Conservation (phyloP, 1,140 invertebrate species). For the Tetragonula clypearis region DNA sequence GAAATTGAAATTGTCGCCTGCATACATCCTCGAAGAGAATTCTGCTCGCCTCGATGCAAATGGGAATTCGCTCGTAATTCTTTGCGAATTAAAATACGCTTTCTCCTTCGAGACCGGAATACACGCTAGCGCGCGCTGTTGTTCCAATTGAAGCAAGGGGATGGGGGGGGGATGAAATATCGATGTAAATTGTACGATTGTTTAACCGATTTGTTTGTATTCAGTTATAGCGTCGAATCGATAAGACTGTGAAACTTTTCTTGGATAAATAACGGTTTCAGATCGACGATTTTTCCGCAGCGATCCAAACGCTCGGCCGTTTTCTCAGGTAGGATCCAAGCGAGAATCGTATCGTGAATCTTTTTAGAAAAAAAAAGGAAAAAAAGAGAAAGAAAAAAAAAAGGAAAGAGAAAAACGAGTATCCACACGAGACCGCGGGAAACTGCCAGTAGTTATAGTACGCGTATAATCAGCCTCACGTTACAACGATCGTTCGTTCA, state of each 20-base stretch:
- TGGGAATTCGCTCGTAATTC: neutral
- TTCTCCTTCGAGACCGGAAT: too few species aligned
- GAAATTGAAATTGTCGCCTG: slow-evolving; percentile 13
- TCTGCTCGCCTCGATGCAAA: slow-evolving; percentile 6
- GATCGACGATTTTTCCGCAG: slow-evolving; percentile 46
- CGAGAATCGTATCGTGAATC: slow-evolving; percentile 14
- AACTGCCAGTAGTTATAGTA: neutral
- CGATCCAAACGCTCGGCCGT: slow-evolving; percentile 24
- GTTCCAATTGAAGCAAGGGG: neutral
- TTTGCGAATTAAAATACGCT: neutral
- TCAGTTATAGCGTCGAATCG: neutral
- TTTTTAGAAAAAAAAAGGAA: neutral
- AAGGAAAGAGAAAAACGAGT: neutral
- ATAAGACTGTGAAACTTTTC: neutral
- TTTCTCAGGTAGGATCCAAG: slow-evolving; percentile 40
- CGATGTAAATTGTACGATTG: neutral
- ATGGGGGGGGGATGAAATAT: neutral
- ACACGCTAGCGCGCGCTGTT: slow-evolving; percentile 9
- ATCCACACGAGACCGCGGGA: neutral
- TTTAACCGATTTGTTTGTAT: neutral
- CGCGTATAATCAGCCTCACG: slow-evolving; percentile 1
- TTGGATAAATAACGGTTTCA: slow-evolving; percentile 54
- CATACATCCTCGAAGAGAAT: slow-evolving; percentile 25
- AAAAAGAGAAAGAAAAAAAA: neutral
- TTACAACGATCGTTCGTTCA: neutral